Percentiles rank a stretch among this genome's conserved stretches.
Conservation (phyloP, 92 coral and sea anemone genomes). For the Epizoanthus fatuus region DNA sequence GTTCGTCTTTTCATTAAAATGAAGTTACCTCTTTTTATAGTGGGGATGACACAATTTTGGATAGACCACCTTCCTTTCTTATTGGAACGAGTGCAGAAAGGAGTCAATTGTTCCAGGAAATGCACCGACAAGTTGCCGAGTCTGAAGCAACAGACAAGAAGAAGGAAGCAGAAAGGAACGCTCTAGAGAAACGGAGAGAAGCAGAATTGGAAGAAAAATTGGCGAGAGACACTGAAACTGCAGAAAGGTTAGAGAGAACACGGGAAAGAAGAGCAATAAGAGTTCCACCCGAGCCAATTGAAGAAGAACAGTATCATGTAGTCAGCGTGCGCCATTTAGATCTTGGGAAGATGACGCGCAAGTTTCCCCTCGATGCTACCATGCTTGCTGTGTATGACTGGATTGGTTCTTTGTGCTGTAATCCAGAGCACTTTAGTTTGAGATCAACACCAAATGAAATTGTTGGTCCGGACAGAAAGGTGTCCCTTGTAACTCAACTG, state of each 20-base stretch:
- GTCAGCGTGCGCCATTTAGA: conserved; percentile 11
- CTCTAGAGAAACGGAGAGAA: conserved; percentile 9
- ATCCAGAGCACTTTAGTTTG: conserved; percentile 18
- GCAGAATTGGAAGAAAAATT: neutral
- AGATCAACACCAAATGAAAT: neutral
- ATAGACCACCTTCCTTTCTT: conserved; percentile 19
- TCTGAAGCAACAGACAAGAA: conserved; percentile 5
- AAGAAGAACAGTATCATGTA: neutral
- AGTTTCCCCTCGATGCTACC: neutral
- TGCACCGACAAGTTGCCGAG: conserved; percentile 8
- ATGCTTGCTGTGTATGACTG: conserved; percentile 36
- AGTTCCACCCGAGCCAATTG: conserved; percentile 18
- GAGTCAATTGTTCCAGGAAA: conserved; percentile 1
- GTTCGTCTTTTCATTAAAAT: neutral
- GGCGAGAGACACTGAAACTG: neutral
- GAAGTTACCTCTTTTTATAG: conserved; percentile 5
- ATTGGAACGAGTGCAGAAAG: conserved; percentile 23
- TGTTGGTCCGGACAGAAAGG: conserved; percentile 6
- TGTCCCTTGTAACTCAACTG: neutral
- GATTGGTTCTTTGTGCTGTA: conserved; percentile 13
- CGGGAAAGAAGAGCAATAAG: conserved; percentile 4
- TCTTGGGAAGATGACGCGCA: conserved; percentile 16
- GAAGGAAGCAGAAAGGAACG: conserved; percentile 19
- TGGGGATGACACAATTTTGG: conserved; percentile 21
- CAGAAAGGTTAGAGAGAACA: neutral